Evolutionary conservation across 2,888 invertebrate genomes (phyloP), one percentile per base, ranked within the genome.

Genomic region (Drosophila niveifrons): DNA sequence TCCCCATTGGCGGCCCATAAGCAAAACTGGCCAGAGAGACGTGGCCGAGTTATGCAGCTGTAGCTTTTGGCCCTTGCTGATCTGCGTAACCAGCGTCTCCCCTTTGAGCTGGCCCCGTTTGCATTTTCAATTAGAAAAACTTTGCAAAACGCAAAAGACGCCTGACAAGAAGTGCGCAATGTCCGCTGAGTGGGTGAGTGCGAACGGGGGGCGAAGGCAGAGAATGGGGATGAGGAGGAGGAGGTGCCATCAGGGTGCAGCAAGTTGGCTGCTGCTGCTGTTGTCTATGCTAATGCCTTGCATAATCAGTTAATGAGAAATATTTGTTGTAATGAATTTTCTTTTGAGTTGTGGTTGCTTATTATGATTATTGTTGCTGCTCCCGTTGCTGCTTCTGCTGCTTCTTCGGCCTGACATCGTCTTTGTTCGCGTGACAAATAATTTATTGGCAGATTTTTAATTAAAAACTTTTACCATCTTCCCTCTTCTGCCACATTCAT

Each of bases 291-390:
- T 81, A 81, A 81, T 81, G 81, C 74, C 79, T 81, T 66, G 85
- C 88, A 87, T 86, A 86, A 86, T 86, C 85, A 86, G 85, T 86
- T 86, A 86, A 87, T 87, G 88, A 86, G 88, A 85, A 82, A 87
- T 82, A 80, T 82, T 85, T 84, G 85, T 87, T 77, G 88, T 87
- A 82, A 78, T 81, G 79, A 81, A 81, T 81, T 84, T 84, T 82
- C 86, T 83, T 80, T 82, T 78, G 82, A 73, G 76, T 63, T 76
- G 76, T 34, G 77, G 75, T 50, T 72, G 65, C 68, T 75, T 71
- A 75, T 75, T 55, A 75, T 66, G 61, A 71, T 64, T 71, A 71
- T 66, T 75, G 53, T 59, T 61, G 64, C 67, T 61, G 64, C 50
- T 34, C 23, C 23, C 23, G 23, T 4, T 23, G 39, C 8, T n/a